phyloP scores from a whole-genome alignment of 2,797 vertebrate species.

The Leptodactylus fallax region DNA sequence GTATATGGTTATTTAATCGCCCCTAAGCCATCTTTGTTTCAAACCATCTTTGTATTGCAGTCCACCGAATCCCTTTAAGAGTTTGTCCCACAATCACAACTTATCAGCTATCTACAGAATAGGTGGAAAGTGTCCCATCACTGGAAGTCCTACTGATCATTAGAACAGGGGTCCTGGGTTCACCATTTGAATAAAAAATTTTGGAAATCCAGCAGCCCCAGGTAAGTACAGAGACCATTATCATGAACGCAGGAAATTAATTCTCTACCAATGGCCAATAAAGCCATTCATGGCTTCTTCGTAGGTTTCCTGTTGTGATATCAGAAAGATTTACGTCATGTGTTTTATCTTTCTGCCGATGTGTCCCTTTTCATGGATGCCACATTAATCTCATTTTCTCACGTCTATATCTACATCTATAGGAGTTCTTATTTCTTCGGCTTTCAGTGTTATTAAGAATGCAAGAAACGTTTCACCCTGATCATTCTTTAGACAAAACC shows the following conservation, averaged over 20 bases:
- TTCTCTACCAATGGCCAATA: neutral
- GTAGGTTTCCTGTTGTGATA: neutral
- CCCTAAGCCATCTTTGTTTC: neutral
- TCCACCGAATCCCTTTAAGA: neutral
- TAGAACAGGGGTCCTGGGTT: too few species aligned
- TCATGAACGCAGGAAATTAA: neutral
- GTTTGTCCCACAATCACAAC: neutral
- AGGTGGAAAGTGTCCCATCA: too few species aligned
- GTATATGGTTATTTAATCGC: too few species aligned
- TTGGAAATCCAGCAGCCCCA: neutral
- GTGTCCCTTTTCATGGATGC: conserved; percentile 1
- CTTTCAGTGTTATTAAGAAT: conserved; percentile 49
- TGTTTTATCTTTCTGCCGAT: neutral
- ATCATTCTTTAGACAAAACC: conserved; percentile 53
- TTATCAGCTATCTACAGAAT: too few species aligned
- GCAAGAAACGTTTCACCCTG: conserved; percentile 46
- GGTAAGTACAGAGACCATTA: neutral
- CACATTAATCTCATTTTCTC: conserved; percentile 26
- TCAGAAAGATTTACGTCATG: neutral
- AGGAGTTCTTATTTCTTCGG: conserved; percentile 15
- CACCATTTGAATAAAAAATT: neutral
- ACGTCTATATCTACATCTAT: neutral
- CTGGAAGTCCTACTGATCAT: too few species aligned
- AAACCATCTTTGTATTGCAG: neutral
- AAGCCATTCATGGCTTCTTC: neutral